Evolutionary conservation across 2,113 vertebrate genomes (phyloP), one percentile per base, ranked within the genome.

Genomic region (Proterorhinus semilunaris): DNA sequence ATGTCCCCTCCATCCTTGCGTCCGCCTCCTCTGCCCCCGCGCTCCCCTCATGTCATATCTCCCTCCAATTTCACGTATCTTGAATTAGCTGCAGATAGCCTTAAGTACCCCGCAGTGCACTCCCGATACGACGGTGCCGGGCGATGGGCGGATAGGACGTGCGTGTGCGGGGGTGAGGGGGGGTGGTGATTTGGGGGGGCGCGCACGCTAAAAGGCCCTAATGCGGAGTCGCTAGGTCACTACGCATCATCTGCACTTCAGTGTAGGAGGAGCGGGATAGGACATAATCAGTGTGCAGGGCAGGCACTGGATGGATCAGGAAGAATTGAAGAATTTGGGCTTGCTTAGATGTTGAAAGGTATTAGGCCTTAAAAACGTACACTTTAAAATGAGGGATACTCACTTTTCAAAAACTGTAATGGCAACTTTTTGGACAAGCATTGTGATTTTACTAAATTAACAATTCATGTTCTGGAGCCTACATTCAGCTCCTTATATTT

Each of bases 31-130:
- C 55, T 49, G 21, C 62, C 59, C 71, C 61, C 70, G 64, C 76
- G 62, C 27, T 62, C 69, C 73, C 55, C 78, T 83, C 80, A 69
- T 80, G 75, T 81, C 83, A 84, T 89, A 91, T 91, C 89, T 90
- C 87, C 83, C 74, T 90, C 89, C 89, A 91, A 91, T 91, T 91
- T 79, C 88, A 87, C 88, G 79, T 91, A 91, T 91, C 90, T 91
- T 88, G 86, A 91, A 91, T 91, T 85, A 90, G 80, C 77, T 87
- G 85, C 83, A 86, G 87, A 90, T 90, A 90, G 86, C 86, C 67
- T 87, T 88, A 90, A 90, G 89, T 91, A 91, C 79, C 82, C 80
- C 3, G 62, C 84, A 76, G 87, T 87, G 74, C 81, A 82, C 84
- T 80, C 71, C 82, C 89, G 82, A 86, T 86, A 77, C 83, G 86